Evolutionary conservation across 2,888 invertebrate species (phyloP).

Genomic region (Imbricaverruca yamaguchii): DNA sequence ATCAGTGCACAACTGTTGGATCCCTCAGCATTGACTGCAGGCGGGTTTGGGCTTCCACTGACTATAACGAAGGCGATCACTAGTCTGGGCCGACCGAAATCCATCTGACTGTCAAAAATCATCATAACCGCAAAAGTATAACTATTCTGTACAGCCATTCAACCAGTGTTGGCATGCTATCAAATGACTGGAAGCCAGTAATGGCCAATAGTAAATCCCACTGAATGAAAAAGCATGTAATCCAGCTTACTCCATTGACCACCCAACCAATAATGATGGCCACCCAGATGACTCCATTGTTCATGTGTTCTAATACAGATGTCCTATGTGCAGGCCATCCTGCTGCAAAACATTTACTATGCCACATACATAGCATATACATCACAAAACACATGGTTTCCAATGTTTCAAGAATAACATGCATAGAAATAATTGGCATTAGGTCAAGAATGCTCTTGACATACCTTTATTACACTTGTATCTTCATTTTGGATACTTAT

Average conservation of each 20-base stretch:
- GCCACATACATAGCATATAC: background rate
- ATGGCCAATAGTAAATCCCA: too few relatives aligned
- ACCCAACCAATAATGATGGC: too few relatives aligned
- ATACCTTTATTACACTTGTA: slow-evolving; percentile 32
- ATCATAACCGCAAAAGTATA: background rate
- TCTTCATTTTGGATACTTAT: slow-evolving; percentile 32
- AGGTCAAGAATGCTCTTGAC: background rate
- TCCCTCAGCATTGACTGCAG: background rate
- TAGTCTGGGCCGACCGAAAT: slow-evolving; percentile 28
- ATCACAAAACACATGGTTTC: background rate
- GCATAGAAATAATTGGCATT: background rate
- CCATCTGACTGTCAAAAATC: background rate
- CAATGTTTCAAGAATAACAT: too few relatives aligned
- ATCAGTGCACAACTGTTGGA: too few relatives aligned
- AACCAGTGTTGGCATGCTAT: background rate
- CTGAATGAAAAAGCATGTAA: too few relatives aligned
- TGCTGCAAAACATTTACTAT: background rate
- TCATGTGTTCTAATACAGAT: too few relatives aligned
- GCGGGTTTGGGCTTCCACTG: background rate
- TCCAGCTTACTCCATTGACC: too few relatives aligned
- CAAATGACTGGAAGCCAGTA: too few relatives aligned
- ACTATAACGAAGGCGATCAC: slow-evolving; percentile 29
- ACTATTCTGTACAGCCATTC: background rate
- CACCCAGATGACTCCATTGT: too few relatives aligned
- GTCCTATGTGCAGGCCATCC: background rate